These are phyloP conservation scores for Callipepla squamata DNA, from an alignment of 2,113 vertebrate genomes.

Conservation along the genomic window DNA sequence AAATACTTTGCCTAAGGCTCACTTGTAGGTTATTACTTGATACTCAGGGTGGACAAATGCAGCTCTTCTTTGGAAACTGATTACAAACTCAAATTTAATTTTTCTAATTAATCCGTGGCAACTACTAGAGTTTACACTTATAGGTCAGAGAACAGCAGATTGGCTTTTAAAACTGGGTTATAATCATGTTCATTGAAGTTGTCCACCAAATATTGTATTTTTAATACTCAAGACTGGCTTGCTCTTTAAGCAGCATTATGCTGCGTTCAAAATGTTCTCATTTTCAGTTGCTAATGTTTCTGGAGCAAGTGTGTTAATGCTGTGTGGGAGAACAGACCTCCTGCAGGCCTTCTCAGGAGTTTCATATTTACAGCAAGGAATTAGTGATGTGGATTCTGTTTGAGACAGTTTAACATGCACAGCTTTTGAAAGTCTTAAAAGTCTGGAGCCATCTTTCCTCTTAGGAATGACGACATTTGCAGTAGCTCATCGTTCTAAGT, in stretches of 20 bases:
- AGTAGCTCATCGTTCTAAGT: not conserved
- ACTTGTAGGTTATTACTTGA: not conserved
- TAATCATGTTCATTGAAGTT: not conserved
- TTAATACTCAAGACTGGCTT: not conserved
- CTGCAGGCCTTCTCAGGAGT: constrained; percentile 11
- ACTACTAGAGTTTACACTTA: not conserved
- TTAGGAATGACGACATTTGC: constrained; percentile 1
- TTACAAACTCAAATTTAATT: not conserved
- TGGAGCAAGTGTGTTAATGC: constrained; percentile 8
- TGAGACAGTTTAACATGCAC: constrained; percentile 19
- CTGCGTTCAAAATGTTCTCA: not conserved
- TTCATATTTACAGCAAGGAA: not conserved
- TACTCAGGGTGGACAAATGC: not conserved
- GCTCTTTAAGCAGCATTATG: not conserved
- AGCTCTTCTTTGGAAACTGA: not conserved
- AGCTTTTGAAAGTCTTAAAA: constrained; percentile 7
- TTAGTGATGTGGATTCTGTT: not conserved
- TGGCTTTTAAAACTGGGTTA: not conserved
- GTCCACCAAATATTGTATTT: not conserved
- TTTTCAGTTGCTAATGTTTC: not conserved
- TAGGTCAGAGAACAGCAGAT: not conserved
- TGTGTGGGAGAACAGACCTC: not conserved
- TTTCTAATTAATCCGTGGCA: not conserved
- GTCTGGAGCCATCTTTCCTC: constrained; percentile 3
- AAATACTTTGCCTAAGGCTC: not conserved